Base-by-base conservation (phyloP, 2,797 vertebrate genomes). In the Chelmon rostratus region DNA sequence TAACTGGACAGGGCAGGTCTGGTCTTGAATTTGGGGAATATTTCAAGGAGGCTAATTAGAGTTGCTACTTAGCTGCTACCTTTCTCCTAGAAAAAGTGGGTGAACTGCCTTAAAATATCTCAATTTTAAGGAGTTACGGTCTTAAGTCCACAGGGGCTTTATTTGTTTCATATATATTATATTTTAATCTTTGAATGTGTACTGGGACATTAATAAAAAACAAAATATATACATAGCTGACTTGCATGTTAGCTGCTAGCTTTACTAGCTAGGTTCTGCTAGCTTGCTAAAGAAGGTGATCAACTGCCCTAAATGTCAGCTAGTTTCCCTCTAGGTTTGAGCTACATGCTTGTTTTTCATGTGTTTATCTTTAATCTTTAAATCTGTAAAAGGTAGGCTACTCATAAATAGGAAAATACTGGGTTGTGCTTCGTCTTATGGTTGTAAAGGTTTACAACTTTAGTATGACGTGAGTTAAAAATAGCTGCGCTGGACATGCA, bases 361-460 rank as follows among this genome's bases (percentile, higher is more conserved):
- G 19, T n/a, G 8, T 44, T 31, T 28, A 38, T 21, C 25, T 40
- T 42, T n/a, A n/a, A 38, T n/a, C 13, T 31, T 66, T 19, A 50
- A 8, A 62, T 2, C n/a, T 49, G 16, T 54, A 1, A 65, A 46
- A 23, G 8, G 19, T 31, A 31, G 2, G 28, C 28, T 65, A 16
- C 38, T 42, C 19, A 31, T 19, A n/a, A 37, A 15, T 9, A 33
- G 28, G 19, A 66, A n/a, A 38, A 28, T 31, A 16, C 59, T 47
- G 8, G 18, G 9, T 31, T 57, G 61, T 38, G 9, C 21, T 35
- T 54, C 65, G 44, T 59, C 67, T 63, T 58, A 16, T 0, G 46
- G 68, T n/a, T n/a, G 8, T 73, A 19, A 68, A 63, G 19, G 47
- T 15, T 70, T 63, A 59, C 50, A 23, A 71, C 28, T 83, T 80